These are phyloP conservation scores for Stegodyphus mimosarum DNA, from an alignment of 1,140 invertebrate genomes.

Conservation along the genomic window DNA sequence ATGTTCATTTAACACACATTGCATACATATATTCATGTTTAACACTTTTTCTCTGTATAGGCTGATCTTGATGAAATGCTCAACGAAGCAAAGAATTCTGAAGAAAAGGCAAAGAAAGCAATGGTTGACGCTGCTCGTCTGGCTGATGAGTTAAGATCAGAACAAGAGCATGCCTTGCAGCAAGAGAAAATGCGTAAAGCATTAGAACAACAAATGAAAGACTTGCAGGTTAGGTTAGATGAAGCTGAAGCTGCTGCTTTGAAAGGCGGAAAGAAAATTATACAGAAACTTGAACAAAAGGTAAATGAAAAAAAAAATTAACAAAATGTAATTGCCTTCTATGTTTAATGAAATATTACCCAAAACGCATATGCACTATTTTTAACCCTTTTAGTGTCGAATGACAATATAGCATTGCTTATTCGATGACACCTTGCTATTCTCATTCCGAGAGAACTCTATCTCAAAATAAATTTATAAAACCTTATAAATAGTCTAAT, in stretches of 20 bases:
- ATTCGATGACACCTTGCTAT: too few relatives aligned
- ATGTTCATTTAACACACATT: neutral
- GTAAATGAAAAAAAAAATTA: neutral
- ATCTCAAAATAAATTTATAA: too few relatives aligned
- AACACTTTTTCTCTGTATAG: constrained; percentile 61
- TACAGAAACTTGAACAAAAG: constrained; percentile 72
- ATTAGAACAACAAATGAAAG: constrained; percentile 97
- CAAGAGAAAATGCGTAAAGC: constrained; percentile 98
- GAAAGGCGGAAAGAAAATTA: constrained; percentile 93
- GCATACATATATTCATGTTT: neutral
- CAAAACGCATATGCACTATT: too few relatives aligned
- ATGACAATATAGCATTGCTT: too few relatives aligned
- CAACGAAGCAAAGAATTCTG: constrained; percentile 95
- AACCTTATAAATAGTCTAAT: too few relatives aligned
- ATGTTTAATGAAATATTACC: too few relatives aligned
- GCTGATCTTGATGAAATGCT: constrained; percentile 96
- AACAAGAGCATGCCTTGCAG: constrained; percentile 97
- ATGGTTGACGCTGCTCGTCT: constrained; percentile 97
- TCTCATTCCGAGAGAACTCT: too few relatives aligned
- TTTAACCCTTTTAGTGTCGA: too few relatives aligned
- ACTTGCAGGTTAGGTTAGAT: constrained; percentile 82
- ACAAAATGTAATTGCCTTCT: too few relatives aligned
- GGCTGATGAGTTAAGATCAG: constrained; percentile 96
- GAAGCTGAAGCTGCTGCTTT: constrained; percentile 79
- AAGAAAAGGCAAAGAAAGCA: constrained; percentile 97